Conservation (phyloP, 1,140 invertebrate genomes). For the Proales similis region DNA sequence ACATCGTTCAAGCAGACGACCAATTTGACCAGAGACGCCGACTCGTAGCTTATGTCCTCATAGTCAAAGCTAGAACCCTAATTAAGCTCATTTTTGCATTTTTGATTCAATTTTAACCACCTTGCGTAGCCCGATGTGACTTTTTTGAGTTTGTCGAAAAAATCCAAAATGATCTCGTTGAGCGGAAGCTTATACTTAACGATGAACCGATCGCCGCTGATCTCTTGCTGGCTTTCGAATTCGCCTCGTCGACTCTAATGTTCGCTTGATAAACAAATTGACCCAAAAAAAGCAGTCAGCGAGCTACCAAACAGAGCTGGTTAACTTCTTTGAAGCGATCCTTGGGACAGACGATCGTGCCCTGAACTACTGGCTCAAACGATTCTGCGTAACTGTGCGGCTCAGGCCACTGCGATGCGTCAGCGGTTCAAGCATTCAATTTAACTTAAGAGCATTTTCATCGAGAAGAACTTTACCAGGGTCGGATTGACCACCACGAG, state of each 20-base stretch:
- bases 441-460: conserved; percentile 40
- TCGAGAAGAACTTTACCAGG: conserved; percentile 46
- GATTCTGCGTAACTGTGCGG: conserved; percentile 63
- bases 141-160: conserved; percentile 84
- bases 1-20: conserved; percentile 72
- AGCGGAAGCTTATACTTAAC: conserved; percentile 76
- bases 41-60: conserved; percentile 75
- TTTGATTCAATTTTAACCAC: neutral
- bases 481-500: conserved; percentile 76
- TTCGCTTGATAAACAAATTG: conserved; percentile 39
- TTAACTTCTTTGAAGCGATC: conserved; percentile 51
- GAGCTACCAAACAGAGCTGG: conserved; percentile 53
- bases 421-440: conserved; percentile 3
- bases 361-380: conserved; percentile 77
- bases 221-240: conserved; percentile 65
- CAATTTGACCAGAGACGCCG: conserved; percentile 66
- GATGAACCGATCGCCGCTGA: conserved; percentile 73
- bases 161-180: conserved; percentile 85
- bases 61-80: conserved; percentile 76
- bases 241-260: conserved; percentile 67
- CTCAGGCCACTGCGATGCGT: conserved; percentile 62
- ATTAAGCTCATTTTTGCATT: neutral
- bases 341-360: conserved; percentile 79
- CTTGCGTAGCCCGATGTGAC: conserved; percentile 65
- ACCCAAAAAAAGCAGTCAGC: neutral